Conservation (phyloP, 1,140 invertebrate species). For the Cylas formicarius region DNA sequence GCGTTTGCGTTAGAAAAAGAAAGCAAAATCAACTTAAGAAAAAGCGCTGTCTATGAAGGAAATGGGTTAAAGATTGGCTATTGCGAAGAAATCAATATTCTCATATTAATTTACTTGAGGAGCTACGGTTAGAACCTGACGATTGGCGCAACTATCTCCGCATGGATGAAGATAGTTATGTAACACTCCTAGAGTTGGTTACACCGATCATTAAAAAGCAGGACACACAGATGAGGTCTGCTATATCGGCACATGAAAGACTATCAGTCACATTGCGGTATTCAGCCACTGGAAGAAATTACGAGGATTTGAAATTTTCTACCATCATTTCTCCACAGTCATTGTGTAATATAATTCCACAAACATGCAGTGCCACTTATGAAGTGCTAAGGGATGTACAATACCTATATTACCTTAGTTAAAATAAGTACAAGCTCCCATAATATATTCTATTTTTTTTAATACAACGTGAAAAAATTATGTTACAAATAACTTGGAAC, state of each 20-base stretch:
- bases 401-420: too few relatives aligned
- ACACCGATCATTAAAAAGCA: slow-evolving; percentile 18
- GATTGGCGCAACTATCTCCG: slow-evolving; percentile 29
- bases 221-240: slow-evolving; percentile 13
- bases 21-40: too few relatives aligned
- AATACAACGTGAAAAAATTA: too few relatives aligned
- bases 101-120: neutral
- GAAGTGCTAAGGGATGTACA: slow-evolving; percentile 11
- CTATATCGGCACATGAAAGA: slow-evolving; percentile 15
- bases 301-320: slow-evolving; percentile 23
- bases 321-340: slow-evolving; percentile 14
- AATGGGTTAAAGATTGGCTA: too few relatives aligned
- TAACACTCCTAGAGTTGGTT: slow-evolving; percentile 8
- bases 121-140: slow-evolving; percentile 4
- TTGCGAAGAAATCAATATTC: slow-evolving; percentile 25
- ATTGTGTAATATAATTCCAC: slow-evolving; percentile 18
- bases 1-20: too few relatives aligned
- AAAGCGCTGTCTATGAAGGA: too few relatives aligned
- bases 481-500: too few relatives aligned
- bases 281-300: slow-evolving; percentile 15
- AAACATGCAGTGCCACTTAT: slow-evolving; percentile 18
- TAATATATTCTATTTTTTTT: too few relatives aligned
- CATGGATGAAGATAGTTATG: slow-evolving; percentile 18
- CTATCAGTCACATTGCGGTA: slow-evolving; percentile 14
- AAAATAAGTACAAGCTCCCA: too few relatives aligned